Evolutionary conservation across 2,888 invertebrate genomes (phyloP).

Genomic region (Caenorhabditis auriculariae): DNA sequence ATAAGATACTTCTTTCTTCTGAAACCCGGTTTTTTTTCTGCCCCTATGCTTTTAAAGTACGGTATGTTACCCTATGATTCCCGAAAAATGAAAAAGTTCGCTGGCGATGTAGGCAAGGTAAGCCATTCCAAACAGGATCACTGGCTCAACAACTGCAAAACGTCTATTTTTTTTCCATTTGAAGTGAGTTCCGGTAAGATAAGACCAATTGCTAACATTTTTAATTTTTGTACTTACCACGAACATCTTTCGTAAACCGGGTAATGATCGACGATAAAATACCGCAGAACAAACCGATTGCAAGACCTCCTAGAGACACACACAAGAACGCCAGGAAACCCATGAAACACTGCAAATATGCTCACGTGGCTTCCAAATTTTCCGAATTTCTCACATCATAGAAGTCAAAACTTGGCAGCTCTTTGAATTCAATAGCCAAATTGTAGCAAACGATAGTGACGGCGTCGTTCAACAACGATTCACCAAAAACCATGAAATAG

Average conservation of each 20-base stretch:
- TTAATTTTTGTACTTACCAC: constrained; percentile 41
- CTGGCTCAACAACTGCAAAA: constrained; percentile 69
- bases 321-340: constrained; percentile 68
- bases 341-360: constrained; percentile 62
- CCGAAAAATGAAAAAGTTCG: constrained; percentile 70
- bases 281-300: constrained; percentile 68
- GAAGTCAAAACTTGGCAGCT: constrained; percentile 49
- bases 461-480: constrained; percentile 70
- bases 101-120: constrained; percentile 69
- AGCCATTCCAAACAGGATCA: constrained; percentile 68
- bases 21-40: too few relatives aligned
- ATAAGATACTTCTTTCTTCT: too few relatives aligned
- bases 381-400: constrained; percentile 47
- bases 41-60: background rate
- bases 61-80: constrained; percentile 69
- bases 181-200: background rate
- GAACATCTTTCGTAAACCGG: constrained; percentile 61
- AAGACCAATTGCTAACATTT: too few relatives aligned
- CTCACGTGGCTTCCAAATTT: too few relatives aligned
- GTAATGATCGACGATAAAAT: constrained; percentile 66
- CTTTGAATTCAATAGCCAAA: constrained; percentile 66
- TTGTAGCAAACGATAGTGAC: constrained; percentile 70
- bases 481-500: constrained; percentile 71
- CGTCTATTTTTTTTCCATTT: background rate
- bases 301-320: constrained; percentile 67